phyloP scores from a whole-genome alignment of 2,113 vertebrate species.

The Athene cunicularia region DNA sequence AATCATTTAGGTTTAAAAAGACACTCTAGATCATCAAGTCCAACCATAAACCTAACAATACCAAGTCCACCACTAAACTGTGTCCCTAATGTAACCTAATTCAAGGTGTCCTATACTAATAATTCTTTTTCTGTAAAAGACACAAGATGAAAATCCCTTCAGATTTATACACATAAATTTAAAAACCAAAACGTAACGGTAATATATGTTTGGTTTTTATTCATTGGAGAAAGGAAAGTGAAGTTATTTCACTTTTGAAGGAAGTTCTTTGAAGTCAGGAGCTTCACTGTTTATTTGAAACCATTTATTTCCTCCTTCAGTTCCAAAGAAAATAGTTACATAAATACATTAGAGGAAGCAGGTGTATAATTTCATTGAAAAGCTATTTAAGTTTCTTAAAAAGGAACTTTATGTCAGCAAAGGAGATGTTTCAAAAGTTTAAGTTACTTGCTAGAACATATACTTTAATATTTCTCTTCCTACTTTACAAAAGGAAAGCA shows the following conservation, averaged over 20 bases:
- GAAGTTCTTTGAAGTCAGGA: conserved; percentile 30
- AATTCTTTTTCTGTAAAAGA: not conserved
- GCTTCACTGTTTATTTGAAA: conserved; percentile 22
- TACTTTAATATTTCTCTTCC: not conserved
- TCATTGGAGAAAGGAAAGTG: conserved; percentile 19
- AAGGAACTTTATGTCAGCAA: not conserved
- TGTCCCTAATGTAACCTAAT: not conserved
- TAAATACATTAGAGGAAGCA: conserved; percentile 37
- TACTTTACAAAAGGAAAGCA: not conserved
- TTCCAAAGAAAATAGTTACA: conserved; percentile 49
- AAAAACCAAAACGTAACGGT: not conserved
- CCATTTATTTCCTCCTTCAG: conserved; percentile 47
- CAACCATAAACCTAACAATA: not conserved
- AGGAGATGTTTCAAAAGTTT: not conserved
- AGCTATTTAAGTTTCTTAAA: not conserved
- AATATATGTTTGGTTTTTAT: not conserved
- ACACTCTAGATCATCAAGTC: not conserved
- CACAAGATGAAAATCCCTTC: not conserved
- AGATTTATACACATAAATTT: not conserved
- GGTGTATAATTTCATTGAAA: conserved; percentile 3
- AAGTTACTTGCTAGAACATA: not conserved
- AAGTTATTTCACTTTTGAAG: conserved; percentile 44
- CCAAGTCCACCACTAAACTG: not conserved
- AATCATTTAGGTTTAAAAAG: not conserved
- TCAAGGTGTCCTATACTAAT: not conserved